Conservation (phyloP, 2,888 invertebrate species). For the Mesorhabditis sp. region DNA sequence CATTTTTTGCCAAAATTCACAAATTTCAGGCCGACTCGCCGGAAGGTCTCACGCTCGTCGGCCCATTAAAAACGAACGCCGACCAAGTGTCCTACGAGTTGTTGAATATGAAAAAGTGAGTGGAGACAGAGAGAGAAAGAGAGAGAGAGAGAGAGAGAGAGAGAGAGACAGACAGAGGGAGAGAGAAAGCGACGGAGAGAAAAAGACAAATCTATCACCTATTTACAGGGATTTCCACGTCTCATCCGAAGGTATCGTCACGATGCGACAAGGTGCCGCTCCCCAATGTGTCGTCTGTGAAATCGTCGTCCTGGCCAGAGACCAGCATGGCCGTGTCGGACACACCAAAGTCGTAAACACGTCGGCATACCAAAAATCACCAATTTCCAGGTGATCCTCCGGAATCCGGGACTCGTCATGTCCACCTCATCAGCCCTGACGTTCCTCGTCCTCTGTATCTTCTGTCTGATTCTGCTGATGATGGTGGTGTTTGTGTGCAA, state of each 20-base stretch:
- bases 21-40: background rate
- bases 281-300: slow-evolving; percentile 39
- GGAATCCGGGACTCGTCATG: slow-evolving; percentile 24
- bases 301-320: slow-evolving; percentile 40
- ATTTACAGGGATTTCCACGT: slow-evolving; percentile 30
- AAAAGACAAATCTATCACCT: background rate
- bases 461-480: slow-evolving; percentile 30
- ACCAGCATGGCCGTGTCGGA: slow-evolving; percentile 27
- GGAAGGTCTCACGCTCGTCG: background rate
- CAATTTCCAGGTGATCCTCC: slow-evolving; percentile 21
- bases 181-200: background rate
- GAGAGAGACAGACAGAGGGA: too few species aligned
- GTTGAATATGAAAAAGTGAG: slow-evolving; percentile 35
- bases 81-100: slow-evolving; percentile 23
- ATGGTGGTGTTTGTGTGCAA: slow-evolving; percentile 29
- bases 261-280: slow-evolving; percentile 23
- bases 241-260: slow-evolving; percentile 26
- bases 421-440: slow-evolving; percentile 24
- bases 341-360: slow-evolving; percentile 25
- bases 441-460: slow-evolving; percentile 25
- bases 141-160: too few species aligned
- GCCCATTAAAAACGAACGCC: slow-evolving; percentile 3
- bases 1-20: background rate
- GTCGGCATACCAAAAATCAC: background rate
- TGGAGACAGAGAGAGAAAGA: too few species aligned